Evolutionary conservation across 2,797 vertebrate genomes (phyloP), one percentile per base, ranked within the genome.

Genomic region (Sciurus carolinensis): DNA sequence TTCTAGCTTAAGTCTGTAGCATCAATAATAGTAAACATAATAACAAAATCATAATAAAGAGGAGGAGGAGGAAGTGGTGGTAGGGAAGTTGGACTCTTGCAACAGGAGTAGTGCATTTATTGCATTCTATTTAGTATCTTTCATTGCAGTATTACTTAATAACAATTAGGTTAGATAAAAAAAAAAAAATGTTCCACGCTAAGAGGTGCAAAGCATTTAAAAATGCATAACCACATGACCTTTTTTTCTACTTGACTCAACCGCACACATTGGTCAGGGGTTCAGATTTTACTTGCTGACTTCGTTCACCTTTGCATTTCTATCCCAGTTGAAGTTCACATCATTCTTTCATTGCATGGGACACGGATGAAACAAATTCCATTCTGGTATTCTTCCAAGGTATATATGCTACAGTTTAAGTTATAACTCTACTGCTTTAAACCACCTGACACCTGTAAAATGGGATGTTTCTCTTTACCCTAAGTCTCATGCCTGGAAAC

Each of bases 361-460:
- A 26, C 44, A 80, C 18, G 72, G 30, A 42, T 71, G 52, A 85
- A 85, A 47, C n/a, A 80, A 85, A 84, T 59, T 33, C 33, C 11
- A 24, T 1, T 69, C 80, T 95, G 64, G 42, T 75, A 75, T 88
- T 95, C 17, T 88, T 94, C 90, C 88, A n/a, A 79, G 26, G 52
- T n/a, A 2, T 77, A 50, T 85, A 50, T 88, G 39, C 14, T 89
- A 36, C 2, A 86, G 44, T 94, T 86, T 57, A 92, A 92, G 72
- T 82, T 22, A 11, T 90, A 83, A 69, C 50, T 36, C 20, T 18
- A 30, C n/a, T 87, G 2, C 77, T 64, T 26, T 66, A 80, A 96
- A 50, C 2, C 52, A 80, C 22, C 54, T 80, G 59, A 52, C 36
- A 91, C 7, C 33, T 67, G 94, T 75, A 84, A 67, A 77, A 91